Base-by-base conservation (phyloP, 2,797 vertebrate genomes). In the Phataginus tetradactyla region DNA sequence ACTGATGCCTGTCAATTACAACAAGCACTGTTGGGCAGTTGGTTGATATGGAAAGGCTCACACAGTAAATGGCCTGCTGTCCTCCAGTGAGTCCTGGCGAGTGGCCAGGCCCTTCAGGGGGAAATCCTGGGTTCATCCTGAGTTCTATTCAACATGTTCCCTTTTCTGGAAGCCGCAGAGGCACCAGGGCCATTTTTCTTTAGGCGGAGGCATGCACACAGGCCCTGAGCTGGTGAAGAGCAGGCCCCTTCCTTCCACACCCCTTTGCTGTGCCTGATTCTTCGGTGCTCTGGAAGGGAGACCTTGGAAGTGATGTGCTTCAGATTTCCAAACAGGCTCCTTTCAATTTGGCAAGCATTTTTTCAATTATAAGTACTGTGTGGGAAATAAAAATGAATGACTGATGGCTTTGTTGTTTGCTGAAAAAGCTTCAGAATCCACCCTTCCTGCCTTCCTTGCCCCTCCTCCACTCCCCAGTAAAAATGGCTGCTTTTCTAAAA, bases 401-500 rank as follows among this genome's bases (percentile, higher is more conserved):
- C 34, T 32, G 9, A 15, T 12, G 34, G 25, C 45, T 86, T 53
- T 86, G 34, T 23, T 89, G 9, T 88, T 92, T 53, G 5, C 53
- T 0, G 11, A 72, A n/a, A 90, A 72, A 81, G 29, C 71, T 64
- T 66, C 15, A 37, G 42, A 13, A 68, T 78, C 45, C 3, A 0
- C 27, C 25, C 21, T 74, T n/a, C 39, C 53, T 75, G 27, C 37
- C 39, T 37, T 57, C 1, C 32, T 20, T 53, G 13, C 34, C 5
- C 23, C 39, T 15, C 21, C 29, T 11, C 32, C 18, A 17, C 10
- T 23, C 25, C 20, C 57, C n/a, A 34, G 17, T 90, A 89, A 78
- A 94, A 89, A 63, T n/a, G n/a, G 23, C 12, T 75, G 37, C 32
- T 68, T 84, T 94, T 91, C 69, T 59, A 72, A 27, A 74, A 74